phyloP scores from a whole-genome alignment of 2,888 invertebrate species.

The Ptychoptera albimana region DNA sequence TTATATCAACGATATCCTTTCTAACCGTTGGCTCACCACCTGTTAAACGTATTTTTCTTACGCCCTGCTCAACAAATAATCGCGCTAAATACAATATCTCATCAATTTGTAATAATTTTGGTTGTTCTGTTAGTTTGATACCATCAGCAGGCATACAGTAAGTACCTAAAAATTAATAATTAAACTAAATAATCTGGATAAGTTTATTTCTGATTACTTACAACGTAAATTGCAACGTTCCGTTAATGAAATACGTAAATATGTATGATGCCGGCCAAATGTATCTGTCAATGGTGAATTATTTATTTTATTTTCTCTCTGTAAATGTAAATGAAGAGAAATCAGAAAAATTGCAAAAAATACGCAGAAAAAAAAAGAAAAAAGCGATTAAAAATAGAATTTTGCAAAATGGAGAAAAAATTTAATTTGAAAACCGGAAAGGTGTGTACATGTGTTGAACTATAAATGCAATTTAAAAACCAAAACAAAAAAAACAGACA shows the following conservation, averaged over 20 bases:
- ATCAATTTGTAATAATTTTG: conserved; percentile 55
- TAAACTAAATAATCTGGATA: conserved; percentile 5
- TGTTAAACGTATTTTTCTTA: conserved; percentile 84
- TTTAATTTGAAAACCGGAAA: too few relatives aligned
- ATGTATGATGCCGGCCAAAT: conserved; percentile 78
- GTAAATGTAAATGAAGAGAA: too few relatives aligned
- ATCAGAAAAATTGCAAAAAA: too few relatives aligned
- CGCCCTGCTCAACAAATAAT: conserved; percentile 77
- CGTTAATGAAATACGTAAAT: conserved; percentile 88
- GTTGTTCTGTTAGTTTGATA: conserved; percentile 61
- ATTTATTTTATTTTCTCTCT: too few relatives aligned
- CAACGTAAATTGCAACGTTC: conserved; percentile 95
- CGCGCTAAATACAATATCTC: conserved; percentile 68
- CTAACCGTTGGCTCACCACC: conserved; percentile 95
- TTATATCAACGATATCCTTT: conserved; percentile 68
- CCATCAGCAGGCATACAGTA: conserved; percentile 99
- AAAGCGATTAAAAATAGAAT: too few relatives aligned
- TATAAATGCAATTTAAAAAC: too few relatives aligned
- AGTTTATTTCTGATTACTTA: conserved; percentile 42
- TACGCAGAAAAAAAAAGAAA: too few relatives aligned
- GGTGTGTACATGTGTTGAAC: too few relatives aligned
- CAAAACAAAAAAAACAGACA: too few relatives aligned
- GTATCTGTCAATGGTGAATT: conserved; percentile 49
- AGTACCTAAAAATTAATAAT: conserved; percentile 42
- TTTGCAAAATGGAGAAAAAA: too few relatives aligned